Evolutionary conservation across 2,888 invertebrate genomes (phyloP).

Genomic region (Tetranychus truncatus): DNA sequence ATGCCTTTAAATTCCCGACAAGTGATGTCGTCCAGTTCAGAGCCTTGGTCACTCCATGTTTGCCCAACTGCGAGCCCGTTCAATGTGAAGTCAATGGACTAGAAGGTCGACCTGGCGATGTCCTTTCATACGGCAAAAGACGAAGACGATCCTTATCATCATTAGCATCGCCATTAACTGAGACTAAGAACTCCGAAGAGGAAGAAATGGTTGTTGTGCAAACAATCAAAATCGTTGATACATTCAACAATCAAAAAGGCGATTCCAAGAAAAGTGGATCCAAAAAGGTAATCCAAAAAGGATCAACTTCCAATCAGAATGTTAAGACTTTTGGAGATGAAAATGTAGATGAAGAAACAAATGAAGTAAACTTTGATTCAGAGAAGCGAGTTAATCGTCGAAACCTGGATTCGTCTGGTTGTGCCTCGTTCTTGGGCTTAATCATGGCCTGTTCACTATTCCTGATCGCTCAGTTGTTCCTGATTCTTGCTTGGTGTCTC

Average conservation of each 20-base stretch:
- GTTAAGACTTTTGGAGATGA: not conserved
- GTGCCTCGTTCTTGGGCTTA: not conserved
- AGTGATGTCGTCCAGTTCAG: conserved; percentile 90
- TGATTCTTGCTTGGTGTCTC: conserved; percentile 8
- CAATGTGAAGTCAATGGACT: conserved; percentile 44
- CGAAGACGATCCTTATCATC: conserved; percentile 38
- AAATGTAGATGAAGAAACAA: not conserved
- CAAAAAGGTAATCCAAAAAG: not conserved
- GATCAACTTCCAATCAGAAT: not conserved
- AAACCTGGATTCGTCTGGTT: not conserved
- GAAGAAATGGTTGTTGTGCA: conserved; percentile 13
- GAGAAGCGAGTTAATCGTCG: not conserved
- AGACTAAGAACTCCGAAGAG: not conserved
- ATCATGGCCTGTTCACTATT: conserved; percentile 9
- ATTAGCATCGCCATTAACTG: not conserved
- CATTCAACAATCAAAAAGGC: not conserved
- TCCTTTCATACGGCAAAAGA: conserved; percentile 62
- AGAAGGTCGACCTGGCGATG: conserved; percentile 28
- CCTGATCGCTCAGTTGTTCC: conserved; percentile 1
- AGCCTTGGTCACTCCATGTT: conserved; percentile 76
- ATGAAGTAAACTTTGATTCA: not conserved
- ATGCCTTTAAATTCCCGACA: conserved; percentile 88
- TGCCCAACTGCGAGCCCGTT: conserved; percentile 84
- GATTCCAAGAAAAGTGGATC: not conserved
- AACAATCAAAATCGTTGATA: conserved; percentile 5